These are phyloP conservation scores for Aphelocoma coerulescens DNA, from an alignment of 2,113 vertebrate genomes.

Conservation along the genomic window DNA sequence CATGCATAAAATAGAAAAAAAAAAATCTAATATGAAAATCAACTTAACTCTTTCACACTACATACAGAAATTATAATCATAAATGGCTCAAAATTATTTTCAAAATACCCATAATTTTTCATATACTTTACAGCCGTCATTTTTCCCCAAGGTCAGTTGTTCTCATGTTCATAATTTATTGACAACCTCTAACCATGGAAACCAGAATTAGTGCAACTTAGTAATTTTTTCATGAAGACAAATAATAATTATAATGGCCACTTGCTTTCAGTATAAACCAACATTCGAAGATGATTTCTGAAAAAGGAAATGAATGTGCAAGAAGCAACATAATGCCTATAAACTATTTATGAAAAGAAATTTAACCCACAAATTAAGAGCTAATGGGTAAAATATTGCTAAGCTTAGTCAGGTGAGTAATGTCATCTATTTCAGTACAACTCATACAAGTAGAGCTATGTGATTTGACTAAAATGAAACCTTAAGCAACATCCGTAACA, in stretches of 20 bases:
- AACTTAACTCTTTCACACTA: not conserved
- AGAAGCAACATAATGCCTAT: not conserved
- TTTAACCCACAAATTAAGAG: conserved; percentile 46
- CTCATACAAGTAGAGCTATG: not conserved
- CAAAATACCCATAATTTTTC: not conserved
- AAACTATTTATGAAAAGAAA: conserved; percentile 59
- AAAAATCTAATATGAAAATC: not conserved
- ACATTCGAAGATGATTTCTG: conserved; percentile 8
- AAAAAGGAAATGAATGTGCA: conserved; percentile 44
- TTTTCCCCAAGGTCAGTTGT: not conserved
- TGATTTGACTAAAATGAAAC: conserved; percentile 1
- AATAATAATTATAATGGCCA: not conserved
- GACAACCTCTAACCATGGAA: not conserved
- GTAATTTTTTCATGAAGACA: not conserved
- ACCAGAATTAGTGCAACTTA: conserved; percentile 24
- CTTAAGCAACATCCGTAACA: not conserved
- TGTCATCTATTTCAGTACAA: conserved; percentile 3
- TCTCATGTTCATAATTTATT: conserved; percentile 14
- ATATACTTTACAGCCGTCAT: not conserved
- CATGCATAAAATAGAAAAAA: not conserved
- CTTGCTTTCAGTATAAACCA: conserved; percentile 42
- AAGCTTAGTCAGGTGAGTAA: conserved; percentile 30
- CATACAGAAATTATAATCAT: not conserved
- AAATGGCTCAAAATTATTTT: not conserved
- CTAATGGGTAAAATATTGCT: conserved; percentile 53